Evolutionary conservation across 2,797 vertebrate species (phyloP), one percentile per base, ranked within the genome.

Genomic region (Onychomys arenicola): DNA sequence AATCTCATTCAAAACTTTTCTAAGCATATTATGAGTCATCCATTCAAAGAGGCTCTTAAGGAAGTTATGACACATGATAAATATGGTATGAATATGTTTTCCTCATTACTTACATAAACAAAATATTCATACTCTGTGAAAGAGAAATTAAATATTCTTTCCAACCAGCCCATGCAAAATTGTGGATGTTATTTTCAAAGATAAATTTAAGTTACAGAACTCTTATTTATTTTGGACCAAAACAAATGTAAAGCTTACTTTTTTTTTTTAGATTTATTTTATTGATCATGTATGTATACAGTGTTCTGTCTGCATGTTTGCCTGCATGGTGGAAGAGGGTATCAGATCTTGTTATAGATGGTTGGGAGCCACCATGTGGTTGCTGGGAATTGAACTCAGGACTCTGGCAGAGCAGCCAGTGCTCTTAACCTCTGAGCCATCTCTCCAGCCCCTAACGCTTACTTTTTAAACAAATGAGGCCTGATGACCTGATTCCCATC

Each of bases 191-290:
- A 96, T 95, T 96, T 89, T 96, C 52, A 80, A 96, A 96, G 80
- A 75, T 52, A 94, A 93, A 27, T 95, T 96, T 93, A 93, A 40
- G 55, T 96, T 85, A 92, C 1, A 8, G 49, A 55, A 73, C 21
- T 37, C 61, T 89, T 84, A 87, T 91, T 94, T 93, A 80, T 85
- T 63, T 85, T 78, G 69, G 63, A 82, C 40, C 61, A 94, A 96
- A 96, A 93, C 32, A 95, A 83, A 96, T 80, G 83, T 69, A 95
- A 95, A 91, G 40, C 43, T 97, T 96, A 90, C 73, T 77, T 92
- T 86, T 19, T 59, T 59, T 52, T 52, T 52, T 13, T 13, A n/a
- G 49, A 14, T 52, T 52, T 52, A 52, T 52, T 52, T 52, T 52
- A 52, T 52, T 52, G 49, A 52, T 52, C 49, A 52, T 52, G 12